These are phyloP conservation scores for Paramisgurnus dabryanus DNA, from an alignment of 2,113 vertebrate genomes.

Conservation along the genomic window DNA sequence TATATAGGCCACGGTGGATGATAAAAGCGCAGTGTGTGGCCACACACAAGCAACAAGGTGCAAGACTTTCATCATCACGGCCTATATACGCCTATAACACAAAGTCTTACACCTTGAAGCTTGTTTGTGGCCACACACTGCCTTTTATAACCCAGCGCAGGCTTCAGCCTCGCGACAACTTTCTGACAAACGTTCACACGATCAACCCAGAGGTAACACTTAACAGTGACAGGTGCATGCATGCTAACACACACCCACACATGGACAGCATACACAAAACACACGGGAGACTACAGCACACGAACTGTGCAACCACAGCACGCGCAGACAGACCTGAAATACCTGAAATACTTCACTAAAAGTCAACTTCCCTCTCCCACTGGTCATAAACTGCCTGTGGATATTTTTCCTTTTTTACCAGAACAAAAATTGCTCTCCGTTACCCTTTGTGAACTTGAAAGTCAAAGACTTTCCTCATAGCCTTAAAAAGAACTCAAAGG, in stretches of 20 bases:
- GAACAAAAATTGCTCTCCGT: constrained; percentile 9
- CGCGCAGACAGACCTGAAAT: constrained; percentile 7
- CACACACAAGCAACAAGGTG: too few relatives aligned
- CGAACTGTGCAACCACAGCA: not conserved
- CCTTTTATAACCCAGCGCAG: not conserved
- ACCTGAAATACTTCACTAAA: constrained; percentile 11
- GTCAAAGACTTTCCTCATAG: constrained; percentile 28
- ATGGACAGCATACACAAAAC: not conserved
- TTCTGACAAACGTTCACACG: constrained; percentile 19
- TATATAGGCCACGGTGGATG: too few relatives aligned
- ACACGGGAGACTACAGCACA: not conserved
- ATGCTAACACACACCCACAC: constrained; percentile 10
- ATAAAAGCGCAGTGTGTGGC: too few relatives aligned
- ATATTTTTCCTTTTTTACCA: constrained; percentile 34
- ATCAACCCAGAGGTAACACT: constrained; percentile 1
- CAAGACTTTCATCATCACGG: too few relatives aligned
- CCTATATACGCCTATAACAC: not conserved
- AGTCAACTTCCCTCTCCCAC: not conserved
- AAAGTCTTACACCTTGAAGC: not conserved
- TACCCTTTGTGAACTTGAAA: constrained; percentile 21
- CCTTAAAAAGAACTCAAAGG: constrained; percentile 17
- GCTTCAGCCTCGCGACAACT: not conserved
- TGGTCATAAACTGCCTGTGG: not conserved
- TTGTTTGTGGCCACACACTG: not conserved
- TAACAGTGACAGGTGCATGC: constrained; percentile 19